Base-by-base conservation (phyloP, 2,797 vertebrate genomes). In the Malurus splendens region DNA sequence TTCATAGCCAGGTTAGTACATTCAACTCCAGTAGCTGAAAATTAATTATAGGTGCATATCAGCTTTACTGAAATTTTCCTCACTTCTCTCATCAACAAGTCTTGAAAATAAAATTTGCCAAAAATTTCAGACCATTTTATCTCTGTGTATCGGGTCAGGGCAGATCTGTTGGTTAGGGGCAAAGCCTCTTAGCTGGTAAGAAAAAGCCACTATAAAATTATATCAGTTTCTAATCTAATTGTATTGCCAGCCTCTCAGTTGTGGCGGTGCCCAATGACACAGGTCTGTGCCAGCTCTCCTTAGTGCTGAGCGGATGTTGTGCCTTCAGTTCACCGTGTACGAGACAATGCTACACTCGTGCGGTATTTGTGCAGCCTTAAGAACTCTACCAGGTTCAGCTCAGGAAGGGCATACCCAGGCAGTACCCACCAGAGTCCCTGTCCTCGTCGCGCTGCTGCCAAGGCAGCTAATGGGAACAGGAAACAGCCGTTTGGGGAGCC, bases 371-470 rank as follows among this genome's bases (percentile, higher is more conserved):
- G 75, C 60, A 84, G 66, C 60, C 64, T 22, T 5, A 33, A 45
- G 42, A 73, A 2, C 18, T 4, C 2, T 28, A 36, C 18, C 27
- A 10, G 41, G 18, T 42, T 71, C 45, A 33, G 42, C 7, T 16
- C 32, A 32, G 23, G 14, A 22, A 30, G 16, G 64, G 36, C 54
- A 51, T 0, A 16, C 33, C 7, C 39, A 24, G 68, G 56, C 36
- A 16, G 54, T 3, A 19, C 8, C 32, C 10, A 3, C 18, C 6
- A 30, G 12, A 30, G 30, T 1, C 5, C 1, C 28, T 2, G 32
- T 22, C 15, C 32, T 9, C 1, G 1, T 12, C 28, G 52, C 1
- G 0, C 14, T 2, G 30, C 48, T 2, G 9, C 4, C 0, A 10
- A 11, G 56, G 44, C 55, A 48, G 42, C 42, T 5, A 36, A 25